Base-by-base conservation (phyloP, 1,140 invertebrate species). In the Drosophila sulfurigaster region DNA sequence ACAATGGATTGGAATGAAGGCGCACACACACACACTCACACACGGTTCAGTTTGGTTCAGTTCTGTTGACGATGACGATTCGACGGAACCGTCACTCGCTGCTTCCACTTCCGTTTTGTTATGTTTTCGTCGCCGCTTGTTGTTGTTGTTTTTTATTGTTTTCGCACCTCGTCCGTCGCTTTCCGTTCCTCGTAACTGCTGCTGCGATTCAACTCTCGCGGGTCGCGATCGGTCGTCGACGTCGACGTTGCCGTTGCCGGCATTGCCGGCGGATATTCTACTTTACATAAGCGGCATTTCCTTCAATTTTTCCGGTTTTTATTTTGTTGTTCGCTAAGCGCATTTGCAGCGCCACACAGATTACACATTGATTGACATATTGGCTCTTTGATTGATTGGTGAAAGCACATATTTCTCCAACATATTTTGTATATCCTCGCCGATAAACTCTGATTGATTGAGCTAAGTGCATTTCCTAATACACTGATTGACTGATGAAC, bases 211-310 rank as follows among this genome's bases (percentile, higher is more conserved):
- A 25, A 25, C 20, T 25, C 20, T 38, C 35, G 30, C 68, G 41
- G 62, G 43, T 70, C 58, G 59, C 54, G 62, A 8, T 75, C 51
- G 56, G 75, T 66, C 75, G 66, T 69, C 57, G 56, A 11, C 43
- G 54, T 7, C 30, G 30, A 38, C 8, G 35, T 25, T 3, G 20
- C 3, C 20, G 20, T 38, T 38, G 35, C 35, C 35, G 35, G 8
- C 35, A 38, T 10, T 35, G 75, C 45, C 77, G 78, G 85, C 82
- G 82, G 82, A 87, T 87, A 87, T 87, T 87, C 82, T 87, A 87
- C 82, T 87, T 87, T 87, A 87, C 82, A 87, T 87, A 87, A 87
- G 82, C 82, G 83, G 80, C 73, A 68, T 89, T 88, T 85, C 85
- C 83, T 88, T 75, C 82, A 80, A 49, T 75, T 88, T 88, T 89